phyloP scores from a whole-genome alignment of 1,140 invertebrate genomes.

The Cardiocondyla obscurior region DNA sequence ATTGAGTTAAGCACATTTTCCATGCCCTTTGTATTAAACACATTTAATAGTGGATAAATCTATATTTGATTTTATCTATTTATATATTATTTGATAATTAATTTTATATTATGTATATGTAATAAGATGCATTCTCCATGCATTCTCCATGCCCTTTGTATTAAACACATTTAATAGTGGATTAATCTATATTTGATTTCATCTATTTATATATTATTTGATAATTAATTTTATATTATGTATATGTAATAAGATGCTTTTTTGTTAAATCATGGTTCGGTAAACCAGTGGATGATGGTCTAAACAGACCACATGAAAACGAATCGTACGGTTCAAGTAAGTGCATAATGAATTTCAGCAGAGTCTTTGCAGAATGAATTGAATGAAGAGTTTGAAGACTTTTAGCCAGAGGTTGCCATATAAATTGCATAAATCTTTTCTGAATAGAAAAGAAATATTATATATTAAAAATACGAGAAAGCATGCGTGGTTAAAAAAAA shows the following conservation, averaged over 20 bases:
- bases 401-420: slow-evolving; percentile 40
- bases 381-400: slow-evolving; percentile 77
- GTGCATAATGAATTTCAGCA: slow-evolving; percentile 75
- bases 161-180: background rate
- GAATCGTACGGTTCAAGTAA: slow-evolving; percentile 82
- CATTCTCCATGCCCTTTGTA: slow-evolving; percentile 1
- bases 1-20: background rate
- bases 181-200: slow-evolving; percentile 24
- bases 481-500: slow-evolving; percentile 39
- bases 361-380: slow-evolving; percentile 78
- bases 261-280: slow-evolving; percentile 81
- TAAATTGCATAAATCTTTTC: slow-evolving; percentile 47
- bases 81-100: slow-evolving; percentile 32
- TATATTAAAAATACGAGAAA: background rate
- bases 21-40: background rate
- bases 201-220: slow-evolving; percentile 30
- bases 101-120: slow-evolving; percentile 57
- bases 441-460: background rate
- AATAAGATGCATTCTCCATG: slow-evolving; percentile 72
- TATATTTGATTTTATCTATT: slow-evolving; percentile 42
- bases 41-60: background rate
- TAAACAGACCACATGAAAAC: slow-evolving; percentile 44
- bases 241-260: slow-evolving; percentile 69
- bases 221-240: slow-evolving; percentile 49
- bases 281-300: slow-evolving; percentile 82